Base-by-base conservation (phyloP, 2,888 invertebrate species). In the Steinernema hermaphroditum region DNA sequence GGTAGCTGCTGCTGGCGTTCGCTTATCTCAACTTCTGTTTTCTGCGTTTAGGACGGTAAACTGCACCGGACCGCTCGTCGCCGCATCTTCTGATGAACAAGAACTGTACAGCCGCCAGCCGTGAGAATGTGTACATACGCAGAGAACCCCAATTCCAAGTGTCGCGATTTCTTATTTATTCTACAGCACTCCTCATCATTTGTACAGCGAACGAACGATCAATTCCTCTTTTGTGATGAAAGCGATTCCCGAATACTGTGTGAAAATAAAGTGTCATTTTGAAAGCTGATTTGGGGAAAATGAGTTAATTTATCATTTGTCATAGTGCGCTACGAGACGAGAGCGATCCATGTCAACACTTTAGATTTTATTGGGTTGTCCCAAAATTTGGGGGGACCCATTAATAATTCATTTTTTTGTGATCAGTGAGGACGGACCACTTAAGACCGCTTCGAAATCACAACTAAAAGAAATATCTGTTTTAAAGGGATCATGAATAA, bases 21-120 rank as follows among this genome's bases (percentile, higher is more conserved):
- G 54, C 54, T 22, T 27, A 19, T 54, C 22, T 54, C 27, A n/a
- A 4, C 22, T 4, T 9, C 46, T 16, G 6, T 9, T 46, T n/a
- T 9, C 46, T 46, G 6, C 46, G 2, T 46, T 16, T 16, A 54
- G 54, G 54, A 54, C 54, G 27, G 54, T 6, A 54, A 54, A 24
- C 54, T 54, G 22, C 54, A 54, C 54, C 22, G 27, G 24, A 54
- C 54, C 24, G 54, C 54, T 4, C 54, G 54, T 54, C 54, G 54
- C 12, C 54, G 54, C 6, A 54, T 54, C 19, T 54, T 54, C 54
- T 54, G 37, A 37, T 4, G n/a, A 6, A 4, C 19, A 46, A n/a
- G 2, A 16, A 19, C n/a, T 46, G 46, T 46, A 46, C 46, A 46
- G 19, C 41, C 41, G 41, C 9, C 8, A 8, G 41, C 8, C 9